phyloP scores from a whole-genome alignment of 2,113 vertebrate genomes.

The Erpornis zantholeuca region DNA sequence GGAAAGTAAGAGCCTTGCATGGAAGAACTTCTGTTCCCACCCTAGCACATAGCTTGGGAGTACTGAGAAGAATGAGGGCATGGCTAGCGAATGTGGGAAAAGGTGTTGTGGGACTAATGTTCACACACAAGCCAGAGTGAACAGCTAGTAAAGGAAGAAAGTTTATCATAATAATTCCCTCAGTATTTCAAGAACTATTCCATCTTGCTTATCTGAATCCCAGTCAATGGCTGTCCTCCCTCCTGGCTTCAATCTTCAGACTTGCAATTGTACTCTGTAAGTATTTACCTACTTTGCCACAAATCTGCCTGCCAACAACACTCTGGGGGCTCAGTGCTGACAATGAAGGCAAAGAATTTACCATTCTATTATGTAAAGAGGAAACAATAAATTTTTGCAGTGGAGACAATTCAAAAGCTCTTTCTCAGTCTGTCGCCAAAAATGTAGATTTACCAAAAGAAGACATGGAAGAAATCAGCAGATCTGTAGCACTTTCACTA shows the following conservation, averaged over 20 bases:
- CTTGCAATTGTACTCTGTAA: neutral
- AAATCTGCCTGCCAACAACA: neutral
- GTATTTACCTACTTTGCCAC: neutral
- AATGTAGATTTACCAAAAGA: neutral
- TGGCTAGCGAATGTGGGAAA: neutral
- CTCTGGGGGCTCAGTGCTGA: neutral
- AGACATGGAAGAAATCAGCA: neutral
- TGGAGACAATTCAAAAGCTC: neutral
- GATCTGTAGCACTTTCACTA: neutral
- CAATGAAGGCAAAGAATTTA: neutral
- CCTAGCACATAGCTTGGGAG: neutral
- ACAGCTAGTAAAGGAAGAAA: neutral
- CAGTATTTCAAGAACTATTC: neutral
- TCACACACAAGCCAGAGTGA: neutral
- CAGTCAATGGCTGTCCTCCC: neutral
- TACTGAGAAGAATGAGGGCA: neutral
- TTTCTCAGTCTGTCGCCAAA: neutral
- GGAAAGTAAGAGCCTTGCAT: neutral
- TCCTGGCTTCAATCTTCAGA: neutral
- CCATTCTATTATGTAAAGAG: neutral
- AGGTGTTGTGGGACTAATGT: neutral
- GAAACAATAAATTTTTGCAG: neutral
- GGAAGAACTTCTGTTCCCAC: neutral
- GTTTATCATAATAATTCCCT: neutral
- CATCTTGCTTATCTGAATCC: neutral